phyloP scores from a whole-genome alignment of 2,888 invertebrate species.

The Philereme vetulata region DNA sequence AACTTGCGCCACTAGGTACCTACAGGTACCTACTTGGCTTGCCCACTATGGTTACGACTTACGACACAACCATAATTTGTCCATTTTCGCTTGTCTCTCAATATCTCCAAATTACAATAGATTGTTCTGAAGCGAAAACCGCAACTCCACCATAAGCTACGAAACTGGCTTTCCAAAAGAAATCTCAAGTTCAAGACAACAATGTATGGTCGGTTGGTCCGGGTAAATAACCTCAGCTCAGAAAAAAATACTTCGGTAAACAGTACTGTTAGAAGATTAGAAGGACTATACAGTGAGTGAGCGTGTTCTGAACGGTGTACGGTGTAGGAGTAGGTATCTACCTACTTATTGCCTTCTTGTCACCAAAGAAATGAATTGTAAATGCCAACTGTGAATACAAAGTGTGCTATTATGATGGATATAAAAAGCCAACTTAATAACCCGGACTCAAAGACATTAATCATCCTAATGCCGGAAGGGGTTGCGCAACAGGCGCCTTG shows the following conservation, averaged over 20 bases:
- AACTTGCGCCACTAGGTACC: constrained; percentile 42
- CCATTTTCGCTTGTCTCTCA: constrained; percentile 46
- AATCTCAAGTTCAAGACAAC: constrained; percentile 59
- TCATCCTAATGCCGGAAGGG: constrained; percentile 30
- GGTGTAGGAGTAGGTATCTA: no score
- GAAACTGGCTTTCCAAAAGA: constrained; percentile 51
- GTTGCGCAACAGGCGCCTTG: constrained; percentile 42
- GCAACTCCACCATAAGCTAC: constrained; percentile 39
- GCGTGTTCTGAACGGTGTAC: no score
- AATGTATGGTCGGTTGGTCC: neutral
- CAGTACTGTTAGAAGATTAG: no score
- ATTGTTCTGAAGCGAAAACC: constrained; percentile 43
- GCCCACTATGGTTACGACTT: constrained; percentile 44
- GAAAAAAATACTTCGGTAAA: no score
- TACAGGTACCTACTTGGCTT: constrained; percentile 21
- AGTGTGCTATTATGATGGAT: no score
- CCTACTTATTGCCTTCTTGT: no score
- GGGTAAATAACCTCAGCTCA: no score
- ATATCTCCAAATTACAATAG: constrained; percentile 41
- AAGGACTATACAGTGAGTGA: no score
- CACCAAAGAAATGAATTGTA: no score
- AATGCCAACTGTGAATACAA: no score
- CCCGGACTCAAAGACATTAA: constrained; percentile 18
- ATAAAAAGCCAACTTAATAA: neutral
- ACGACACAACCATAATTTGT: constrained; percentile 40